Evolutionary conservation across 2,797 vertebrate species (phyloP), one percentile per base, ranked within the genome.

Genomic region (Geotrypetes seraphini): DNA sequence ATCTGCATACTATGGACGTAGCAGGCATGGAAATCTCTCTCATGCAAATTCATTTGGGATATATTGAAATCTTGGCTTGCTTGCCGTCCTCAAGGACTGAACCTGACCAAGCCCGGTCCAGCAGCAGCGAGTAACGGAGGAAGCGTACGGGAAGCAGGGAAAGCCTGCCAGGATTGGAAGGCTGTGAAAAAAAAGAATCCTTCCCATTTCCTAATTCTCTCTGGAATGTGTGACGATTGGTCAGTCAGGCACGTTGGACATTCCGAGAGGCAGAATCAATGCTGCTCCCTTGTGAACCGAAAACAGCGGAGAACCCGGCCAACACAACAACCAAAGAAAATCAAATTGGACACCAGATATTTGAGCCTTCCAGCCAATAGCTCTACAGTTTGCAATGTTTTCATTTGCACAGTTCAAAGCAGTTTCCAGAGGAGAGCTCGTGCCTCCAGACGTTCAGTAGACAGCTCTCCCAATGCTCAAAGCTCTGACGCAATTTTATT

Each of bases 401-500:
- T 55, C 56, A 53, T 61, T 56, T 56, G 42, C 56, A 57, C 58
- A 48, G 51, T 51, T 57, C 59, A 60, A n/a, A 61, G 63, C 57
- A 40, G 52, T 69, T 69, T 67, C 58, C 60, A 63, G 47, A 58
- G 52, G 52, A 52, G 44, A 56, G 45, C 52, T 48, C 37, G 31
- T 47, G 43, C 48, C 63, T 45, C 50, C 43, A 62, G 63, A 63
- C 69, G 36, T 54, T 44, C 19, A 53, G 60, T 63, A 61, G 60
- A 68, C 67, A 63, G 54, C 42, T 53, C 47, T 62, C 57, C 53
- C 59, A 61, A 56, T 20, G 58, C 62, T 67, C 61, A 57, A 59
- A 65, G 61, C 55, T 55, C 61, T 56, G 50, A 58, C 59, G 60
- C 50, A 61, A 69, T 69, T 69, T 67, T 66, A 45, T 50, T 66